Evolutionary conservation across 2,888 invertebrate species (phyloP), one percentile per base, ranked within the genome.

Genomic region (Himalopsyche japonica): DNA sequence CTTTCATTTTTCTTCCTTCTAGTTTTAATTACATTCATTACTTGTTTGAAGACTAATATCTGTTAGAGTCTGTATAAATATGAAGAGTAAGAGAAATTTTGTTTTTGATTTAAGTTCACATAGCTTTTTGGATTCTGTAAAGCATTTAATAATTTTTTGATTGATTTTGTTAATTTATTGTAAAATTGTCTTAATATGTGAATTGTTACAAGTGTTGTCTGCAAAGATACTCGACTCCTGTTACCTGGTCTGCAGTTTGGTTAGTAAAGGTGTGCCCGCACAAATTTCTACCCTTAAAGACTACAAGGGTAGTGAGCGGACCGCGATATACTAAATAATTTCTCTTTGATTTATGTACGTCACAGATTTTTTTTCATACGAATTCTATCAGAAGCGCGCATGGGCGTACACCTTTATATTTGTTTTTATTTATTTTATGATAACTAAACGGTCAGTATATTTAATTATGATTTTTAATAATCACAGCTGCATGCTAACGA

Each of bases 361-460:
- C 77, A 49, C 30, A 43, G 79, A 18, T 78, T 82, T 82, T 82
- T 20, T 6, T 82, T 78, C 57, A 57, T 57, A 57, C 20, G 57
- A 20, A 57, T 57, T 57, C 57, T 57, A 57, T 57, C 24, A n/a
- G n/a, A 24, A 20, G 57, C n/a, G 57, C 57, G 8, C 76, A 30
- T 79, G 70, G 76, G 80, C 43, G 80, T 81, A 70, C 37, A 77
- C 34, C 43, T 82, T 78, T 15, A 15, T 84, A 78, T 84, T 84
- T 81, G 81, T 82, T 84, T 84, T 84, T 70, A 82, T 76, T 49
- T 34, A 48, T 76, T 34, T 77, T 76, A 81, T 77, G 49, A 48
- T 81, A 3, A 70, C 20, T 83, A 64, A 83, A 83, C 57, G 57
- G 43, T 49, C 34, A n/a, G 47, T 70, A 30, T 48, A 57, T 57